Conservation (phyloP, 2,113 vertebrate species). For the Dendropsophus ebraccatus region DNA sequence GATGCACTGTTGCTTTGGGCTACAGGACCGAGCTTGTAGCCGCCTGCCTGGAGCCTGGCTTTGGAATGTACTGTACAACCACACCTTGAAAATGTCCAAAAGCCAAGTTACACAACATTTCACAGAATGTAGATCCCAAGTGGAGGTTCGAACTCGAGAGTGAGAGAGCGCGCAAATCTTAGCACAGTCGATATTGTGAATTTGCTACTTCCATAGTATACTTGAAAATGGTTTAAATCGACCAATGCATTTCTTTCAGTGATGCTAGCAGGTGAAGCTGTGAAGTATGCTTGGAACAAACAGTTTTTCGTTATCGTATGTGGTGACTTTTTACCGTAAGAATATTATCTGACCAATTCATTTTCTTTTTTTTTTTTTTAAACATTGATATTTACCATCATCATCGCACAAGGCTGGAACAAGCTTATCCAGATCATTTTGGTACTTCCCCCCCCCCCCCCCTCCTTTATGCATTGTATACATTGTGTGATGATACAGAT, state of each 20-base stretch:
- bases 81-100: slow-evolving; percentile 70
- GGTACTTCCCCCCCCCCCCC: too few species aligned
- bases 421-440: slow-evolving; percentile 69
- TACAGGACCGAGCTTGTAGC: slow-evolving; percentile 70
- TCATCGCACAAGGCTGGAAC: slow-evolving; percentile 66
- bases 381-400: slow-evolving; percentile 76
- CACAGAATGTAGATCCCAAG: slow-evolving; percentile 70
- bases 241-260: slow-evolving; percentile 77
- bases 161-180: slow-evolving; percentile 66
- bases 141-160: slow-evolving; percentile 77
- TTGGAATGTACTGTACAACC: slow-evolving; percentile 79
- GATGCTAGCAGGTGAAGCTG: slow-evolving; percentile 83
- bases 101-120: slow-evolving; percentile 73
- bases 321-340: slow-evolving; percentile 78
- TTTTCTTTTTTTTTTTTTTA: slow-evolving; percentile 47
- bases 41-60: slow-evolving; percentile 73
- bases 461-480: slow-evolving; percentile 65
- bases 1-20: slow-evolving; percentile 72
- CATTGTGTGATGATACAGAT: slow-evolving; percentile 71
- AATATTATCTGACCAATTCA: slow-evolving; percentile 74
- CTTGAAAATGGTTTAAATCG: slow-evolving; percentile 84
- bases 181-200: slow-evolving; percentile 84
- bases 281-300: slow-evolving; percentile 83
- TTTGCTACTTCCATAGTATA: slow-evolving; percentile 85
- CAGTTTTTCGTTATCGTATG: slow-evolving; percentile 71